Percentiles rank a stretch among this genome's conserved stretches.
Evolutionary conservation across 1,140 invertebrate species (phyloP).

Genomic region (Lysiphlebus fabarum): DNA sequence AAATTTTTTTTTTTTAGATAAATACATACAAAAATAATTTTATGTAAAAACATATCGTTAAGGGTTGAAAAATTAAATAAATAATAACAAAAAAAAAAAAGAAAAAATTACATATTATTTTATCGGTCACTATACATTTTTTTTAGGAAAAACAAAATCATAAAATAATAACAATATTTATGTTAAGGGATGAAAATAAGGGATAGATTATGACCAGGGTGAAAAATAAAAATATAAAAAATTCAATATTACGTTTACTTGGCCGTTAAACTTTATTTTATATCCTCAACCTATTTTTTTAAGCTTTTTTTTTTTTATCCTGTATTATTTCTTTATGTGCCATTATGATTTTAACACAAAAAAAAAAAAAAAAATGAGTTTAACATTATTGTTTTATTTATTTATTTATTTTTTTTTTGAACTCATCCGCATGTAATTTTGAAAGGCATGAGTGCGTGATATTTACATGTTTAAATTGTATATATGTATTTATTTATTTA

Average conservation of each 20-base stretch:
- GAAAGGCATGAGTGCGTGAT: conserved; percentile 21
- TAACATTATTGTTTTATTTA: background rate
- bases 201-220: background rate
- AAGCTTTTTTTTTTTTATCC: conserved; percentile 32
- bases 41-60: no score
- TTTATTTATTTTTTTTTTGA: background rate
- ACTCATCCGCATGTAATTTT: conserved; percentile 9
- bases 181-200: background rate
- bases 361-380: no score
- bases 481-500: conserved; percentile 13
- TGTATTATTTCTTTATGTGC: conserved; percentile 32
- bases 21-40: no score
- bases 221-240: conserved; percentile 34
- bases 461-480: conserved; percentile 30
- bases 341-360: no score
- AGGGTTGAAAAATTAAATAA: no score
- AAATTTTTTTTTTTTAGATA: no score
- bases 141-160: conserved; percentile 12
- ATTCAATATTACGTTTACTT: conserved; percentile 43
- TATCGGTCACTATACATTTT: no score
- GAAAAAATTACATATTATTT: no score
- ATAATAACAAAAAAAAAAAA: no score
- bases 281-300: conserved; percentile 40
- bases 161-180: no score
- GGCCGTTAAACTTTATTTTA: conserved; percentile 37